Percentiles rank a stretch among this genome's conserved stretches.
Conservation (phyloP, 1,140 invertebrate species). For the Lutraria rhynchaena region DNA sequence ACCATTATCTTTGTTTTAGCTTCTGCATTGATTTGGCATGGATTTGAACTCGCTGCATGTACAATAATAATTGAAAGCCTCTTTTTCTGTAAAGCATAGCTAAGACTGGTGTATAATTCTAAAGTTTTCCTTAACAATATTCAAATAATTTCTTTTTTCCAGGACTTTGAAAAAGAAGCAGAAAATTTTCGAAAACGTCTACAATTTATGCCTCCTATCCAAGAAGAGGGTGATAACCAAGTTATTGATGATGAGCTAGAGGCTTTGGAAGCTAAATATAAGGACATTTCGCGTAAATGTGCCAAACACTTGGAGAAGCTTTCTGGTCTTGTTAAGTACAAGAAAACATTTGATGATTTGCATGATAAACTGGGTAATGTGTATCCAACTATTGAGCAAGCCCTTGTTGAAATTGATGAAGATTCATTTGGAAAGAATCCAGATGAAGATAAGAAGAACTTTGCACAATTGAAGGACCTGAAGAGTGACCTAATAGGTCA, state of each 20-base stretch:
- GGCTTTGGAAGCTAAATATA: conserved; percentile 75
- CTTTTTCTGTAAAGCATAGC: too few relatives aligned
- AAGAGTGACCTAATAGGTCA: conserved; percentile 76
- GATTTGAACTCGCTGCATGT: too few relatives aligned
- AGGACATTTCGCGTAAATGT: conserved; percentile 74
- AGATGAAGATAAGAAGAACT: conserved; percentile 67
- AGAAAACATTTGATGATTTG: conserved; percentile 76
- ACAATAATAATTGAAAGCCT: too few relatives aligned
- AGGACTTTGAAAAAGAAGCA: conserved; percentile 77
- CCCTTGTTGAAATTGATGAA: conserved; percentile 83
- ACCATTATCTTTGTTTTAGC: too few relatives aligned
- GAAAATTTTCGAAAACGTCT: conserved; percentile 75
- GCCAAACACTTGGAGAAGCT: conserved; percentile 75
- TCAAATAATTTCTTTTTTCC: too few relatives aligned
- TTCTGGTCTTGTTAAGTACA: conserved; percentile 70
- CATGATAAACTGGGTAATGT: conserved; percentile 90
- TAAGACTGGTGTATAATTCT: too few relatives aligned
- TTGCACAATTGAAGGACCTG: conserved; percentile 67
- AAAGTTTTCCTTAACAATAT: too few relatives aligned
- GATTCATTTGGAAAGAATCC: conserved; percentile 69
- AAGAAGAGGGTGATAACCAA: conserved; percentile 72
- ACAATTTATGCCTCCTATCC: conserved; percentile 75
- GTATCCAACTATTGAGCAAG: conserved; percentile 91
- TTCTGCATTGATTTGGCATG: too few relatives aligned
- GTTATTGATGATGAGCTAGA: conserved; percentile 78